Conservation (phyloP, 35 echinoderm and acorn worm genomes). For the Amphiura filiformis region DNA sequence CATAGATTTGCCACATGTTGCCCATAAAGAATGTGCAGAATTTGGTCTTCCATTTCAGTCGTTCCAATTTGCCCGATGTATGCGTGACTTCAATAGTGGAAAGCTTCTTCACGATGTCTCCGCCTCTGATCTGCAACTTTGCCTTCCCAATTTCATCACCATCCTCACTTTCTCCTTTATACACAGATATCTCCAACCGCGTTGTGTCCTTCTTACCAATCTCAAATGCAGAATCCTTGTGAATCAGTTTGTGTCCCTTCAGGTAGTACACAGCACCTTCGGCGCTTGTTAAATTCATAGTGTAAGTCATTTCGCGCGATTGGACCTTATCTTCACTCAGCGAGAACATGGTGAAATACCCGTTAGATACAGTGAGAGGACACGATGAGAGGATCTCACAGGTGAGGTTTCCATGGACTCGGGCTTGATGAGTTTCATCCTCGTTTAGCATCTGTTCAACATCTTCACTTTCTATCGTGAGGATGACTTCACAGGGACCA, state of each 20-base stretch:
- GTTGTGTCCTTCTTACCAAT: slow-evolving; percentile 47
- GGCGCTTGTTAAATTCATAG: slow-evolving; percentile 35
- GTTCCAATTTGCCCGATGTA: slow-evolving; percentile 7
- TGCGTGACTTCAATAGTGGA: slow-evolving; percentile 49
- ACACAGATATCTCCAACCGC: slow-evolving; percentile 13
- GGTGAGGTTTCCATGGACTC: slow-evolving; percentile 42
- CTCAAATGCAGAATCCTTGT: slow-evolving; percentile 59
- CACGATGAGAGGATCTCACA: slow-evolving; percentile 44
- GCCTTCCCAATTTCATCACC: slow-evolving; percentile 26
- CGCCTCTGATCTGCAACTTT: slow-evolving; percentile 38
- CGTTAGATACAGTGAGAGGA: slow-evolving; percentile 54
- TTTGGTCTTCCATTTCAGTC: slow-evolving; percentile 46
- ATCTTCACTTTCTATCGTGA: slow-evolving; percentile 54
- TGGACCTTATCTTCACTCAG: slow-evolving; percentile 39
- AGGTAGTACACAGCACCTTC: slow-evolving; percentile 39
- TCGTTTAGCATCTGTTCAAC: slow-evolving; percentile 49
- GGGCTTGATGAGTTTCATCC: slow-evolving; percentile 34
- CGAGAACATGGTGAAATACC: slow-evolving; percentile 54
- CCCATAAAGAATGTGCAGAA: slow-evolving; percentile 55
- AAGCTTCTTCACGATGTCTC: slow-evolving; percentile 37
- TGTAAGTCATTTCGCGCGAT: slow-evolving; percentile 63
- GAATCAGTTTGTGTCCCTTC: slow-evolving; percentile 34
- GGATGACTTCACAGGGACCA: slow-evolving; percentile 47
- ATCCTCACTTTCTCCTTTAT: not conserved
- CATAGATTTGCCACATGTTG: slow-evolving; percentile 43